Evolutionary conservation across 1,140 invertebrate genomes (phyloP).

Genomic region (Monomorium pharaonis): DNA sequence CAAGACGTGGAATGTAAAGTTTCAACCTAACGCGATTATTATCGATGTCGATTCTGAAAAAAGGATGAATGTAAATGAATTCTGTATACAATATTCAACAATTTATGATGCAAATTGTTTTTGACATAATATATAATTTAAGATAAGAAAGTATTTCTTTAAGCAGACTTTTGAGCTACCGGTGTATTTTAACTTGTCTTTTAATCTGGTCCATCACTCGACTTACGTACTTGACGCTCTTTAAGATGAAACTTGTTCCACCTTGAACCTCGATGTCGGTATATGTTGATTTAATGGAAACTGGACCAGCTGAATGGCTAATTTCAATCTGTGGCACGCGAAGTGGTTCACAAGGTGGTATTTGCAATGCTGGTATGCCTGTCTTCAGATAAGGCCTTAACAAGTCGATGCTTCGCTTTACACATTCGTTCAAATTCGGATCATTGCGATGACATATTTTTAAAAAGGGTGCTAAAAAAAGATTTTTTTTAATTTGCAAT

Average conservation of each 20-base stretch:
- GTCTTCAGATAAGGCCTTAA: slow-evolving; percentile 84
- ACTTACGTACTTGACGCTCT: slow-evolving; percentile 86
- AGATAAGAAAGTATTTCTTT: not conserved
- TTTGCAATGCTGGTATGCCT: slow-evolving; percentile 87
- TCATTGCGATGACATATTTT: slow-evolving; percentile 87
- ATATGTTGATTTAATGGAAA: slow-evolving; percentile 87
- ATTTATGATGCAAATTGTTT: slow-evolving; percentile 9
- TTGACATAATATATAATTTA: not conserved
- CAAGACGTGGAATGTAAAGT: slow-evolving; percentile 86
- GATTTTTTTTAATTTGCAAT: not conserved
- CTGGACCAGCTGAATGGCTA: slow-evolving; percentile 87
- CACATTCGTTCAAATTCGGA: slow-evolving; percentile 82
- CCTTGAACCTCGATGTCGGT: slow-evolving; percentile 87
- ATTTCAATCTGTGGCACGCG: slow-evolving; percentile 86
- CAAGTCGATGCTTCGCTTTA: slow-evolving; percentile 81
- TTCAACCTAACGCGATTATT: slow-evolving; percentile 85
- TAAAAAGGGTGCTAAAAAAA: slow-evolving; percentile 82
- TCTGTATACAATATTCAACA: not conserved
- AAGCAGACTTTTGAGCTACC: not conserved
- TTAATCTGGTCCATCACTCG: slow-evolving; percentile 51
- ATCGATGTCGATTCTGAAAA: slow-evolving; percentile 84
- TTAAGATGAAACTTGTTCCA: slow-evolving; percentile 86
- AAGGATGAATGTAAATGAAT: not conserved
- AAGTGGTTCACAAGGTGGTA: slow-evolving; percentile 89
- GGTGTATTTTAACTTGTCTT: slow-evolving; percentile 9